Evolutionary conservation across 2,797 vertebrate species (phyloP).

Genomic region (Periparus ater): DNA sequence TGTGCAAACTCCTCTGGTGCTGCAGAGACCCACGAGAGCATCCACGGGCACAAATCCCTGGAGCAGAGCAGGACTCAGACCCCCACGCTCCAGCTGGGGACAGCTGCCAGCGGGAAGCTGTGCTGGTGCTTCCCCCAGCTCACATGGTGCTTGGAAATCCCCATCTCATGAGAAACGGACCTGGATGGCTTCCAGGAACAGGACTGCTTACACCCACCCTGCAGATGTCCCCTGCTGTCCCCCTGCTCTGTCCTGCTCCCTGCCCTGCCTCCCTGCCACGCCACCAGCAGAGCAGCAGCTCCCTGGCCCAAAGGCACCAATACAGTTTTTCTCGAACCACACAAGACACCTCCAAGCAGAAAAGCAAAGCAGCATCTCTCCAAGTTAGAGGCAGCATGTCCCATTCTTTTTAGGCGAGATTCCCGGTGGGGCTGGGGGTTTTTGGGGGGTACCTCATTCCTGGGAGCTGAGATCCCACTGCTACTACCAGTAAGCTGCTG

Average conservation of each 20-base stretch:
- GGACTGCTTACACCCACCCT: not conserved
- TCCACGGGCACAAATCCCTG: not conserved
- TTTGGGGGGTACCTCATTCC: not conserved
- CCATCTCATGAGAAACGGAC: not conserved
- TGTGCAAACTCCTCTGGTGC: not conserved
- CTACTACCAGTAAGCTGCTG: not conserved
- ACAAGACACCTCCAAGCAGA: not conserved
- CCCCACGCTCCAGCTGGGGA: accelerated
- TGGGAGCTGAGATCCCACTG: not conserved
- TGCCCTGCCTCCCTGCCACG: not conserved
- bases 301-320: not conserved
- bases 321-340: accelerated
- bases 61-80: not conserved
- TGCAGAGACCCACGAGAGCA: accelerated
- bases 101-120: not conserved
- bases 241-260: not conserved
- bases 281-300: not conserved
- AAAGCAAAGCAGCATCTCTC: not conserved
- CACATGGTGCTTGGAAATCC: not conserved
- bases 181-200: not conserved
- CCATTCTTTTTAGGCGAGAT: not conserved
- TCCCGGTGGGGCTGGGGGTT: not conserved
- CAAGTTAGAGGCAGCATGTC: not conserved
- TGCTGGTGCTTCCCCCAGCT: not conserved
- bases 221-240: not conserved